Base-by-base conservation (phyloP, 2,888 invertebrate genomes). In the Eumacrocentrus americanus region DNA sequence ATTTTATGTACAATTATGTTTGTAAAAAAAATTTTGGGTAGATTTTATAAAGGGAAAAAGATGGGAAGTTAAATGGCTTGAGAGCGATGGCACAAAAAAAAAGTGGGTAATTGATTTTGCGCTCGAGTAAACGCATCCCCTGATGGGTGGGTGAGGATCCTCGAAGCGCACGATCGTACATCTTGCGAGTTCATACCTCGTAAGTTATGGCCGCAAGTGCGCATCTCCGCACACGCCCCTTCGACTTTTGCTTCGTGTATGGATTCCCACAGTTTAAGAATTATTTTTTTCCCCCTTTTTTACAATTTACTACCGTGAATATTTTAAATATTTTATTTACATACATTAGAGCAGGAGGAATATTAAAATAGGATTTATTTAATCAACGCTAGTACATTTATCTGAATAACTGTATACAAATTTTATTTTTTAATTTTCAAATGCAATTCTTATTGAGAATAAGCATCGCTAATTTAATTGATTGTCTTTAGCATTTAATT, bases 41-140 rank as follows among this genome's bases (percentile, higher is more conserved):
- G 9, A 29, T 29, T 29, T 9, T 4, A 29, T 6, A 29, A 6
- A 9, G 29, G 29, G 29, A 29, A 29, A 29, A 16, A 18, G 23
- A 57, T 51, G 44, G 60, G 44, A 38, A 47, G 59, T 56, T 54
- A 50, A 47, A 52, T 54, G 57, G 58, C 35, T 25, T 52, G 60
- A 61, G 58, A 58, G 59, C 55, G 64, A 66, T 53, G 63, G 62
- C 40, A 25, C 61, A 42, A 59, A 62, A 57, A 66, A 68, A 29
- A 29, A 29, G 29, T 29, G 68, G 69, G 70, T 75, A 74, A 77
- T 75, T 74, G 75, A 76, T 75, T 75, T 76, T 72, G 74, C 69
- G 75, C 72, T 71, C 72, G 68, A 72, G 69, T 70, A 71, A 72
- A 70, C 70, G 68, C 67, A 67, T 69, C 67, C 71, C 69, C 66